Conservation (phyloP, 2,113 vertebrate genomes). For the Hemiprocne comata region DNA sequence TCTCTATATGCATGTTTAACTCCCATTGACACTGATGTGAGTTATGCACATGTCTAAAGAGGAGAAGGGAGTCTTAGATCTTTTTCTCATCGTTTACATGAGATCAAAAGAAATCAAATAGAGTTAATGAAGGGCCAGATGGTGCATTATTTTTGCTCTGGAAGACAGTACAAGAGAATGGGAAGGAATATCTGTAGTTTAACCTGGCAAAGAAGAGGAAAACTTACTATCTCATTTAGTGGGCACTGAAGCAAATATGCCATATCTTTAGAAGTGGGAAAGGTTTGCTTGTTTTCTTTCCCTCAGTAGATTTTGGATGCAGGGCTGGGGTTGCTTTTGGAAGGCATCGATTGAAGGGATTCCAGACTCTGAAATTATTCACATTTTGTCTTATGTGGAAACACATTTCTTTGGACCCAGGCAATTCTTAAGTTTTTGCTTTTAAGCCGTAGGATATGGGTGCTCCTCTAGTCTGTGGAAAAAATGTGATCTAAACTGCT, state of each 20-base stretch:
- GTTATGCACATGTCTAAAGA: slow-evolving; percentile 73
- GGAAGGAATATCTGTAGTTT: slow-evolving; percentile 48
- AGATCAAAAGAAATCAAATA: slow-evolving; percentile 72
- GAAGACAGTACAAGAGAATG: slow-evolving; percentile 35
- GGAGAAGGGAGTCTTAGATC: slow-evolving; percentile 63
- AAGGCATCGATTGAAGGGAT: background rate
- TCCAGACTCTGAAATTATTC: slow-evolving; percentile 63
- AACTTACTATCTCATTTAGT: slow-evolving; percentile 37
- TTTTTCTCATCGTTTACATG: slow-evolving; percentile 72
- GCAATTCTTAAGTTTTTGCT: slow-evolving; percentile 11
- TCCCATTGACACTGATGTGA: slow-evolving; percentile 66
- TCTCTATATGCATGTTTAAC: slow-evolving; percentile 64
- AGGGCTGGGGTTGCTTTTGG: slow-evolving; percentile 25
- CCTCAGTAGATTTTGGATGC: slow-evolving; percentile 29
- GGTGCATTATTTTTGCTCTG: slow-evolving; percentile 66
- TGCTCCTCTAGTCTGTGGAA: background rate
- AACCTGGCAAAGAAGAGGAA: slow-evolving; percentile 61
- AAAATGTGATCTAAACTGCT: slow-evolving; percentile 56
- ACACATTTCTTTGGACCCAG: background rate
- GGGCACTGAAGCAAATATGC: slow-evolving; percentile 49
- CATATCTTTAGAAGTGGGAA: slow-evolving; percentile 40
- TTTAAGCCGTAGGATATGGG: slow-evolving; percentile 12
- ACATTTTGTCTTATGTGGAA: slow-evolving; percentile 45
- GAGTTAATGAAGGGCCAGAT: slow-evolving; percentile 72
- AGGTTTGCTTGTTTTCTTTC: slow-evolving; percentile 55